A percentile compares a stretch with the other conserved stretches of the same genome.
Conservation (phyloP, 2,113 vertebrate genomes). For the Corydoras sp. region DNA sequence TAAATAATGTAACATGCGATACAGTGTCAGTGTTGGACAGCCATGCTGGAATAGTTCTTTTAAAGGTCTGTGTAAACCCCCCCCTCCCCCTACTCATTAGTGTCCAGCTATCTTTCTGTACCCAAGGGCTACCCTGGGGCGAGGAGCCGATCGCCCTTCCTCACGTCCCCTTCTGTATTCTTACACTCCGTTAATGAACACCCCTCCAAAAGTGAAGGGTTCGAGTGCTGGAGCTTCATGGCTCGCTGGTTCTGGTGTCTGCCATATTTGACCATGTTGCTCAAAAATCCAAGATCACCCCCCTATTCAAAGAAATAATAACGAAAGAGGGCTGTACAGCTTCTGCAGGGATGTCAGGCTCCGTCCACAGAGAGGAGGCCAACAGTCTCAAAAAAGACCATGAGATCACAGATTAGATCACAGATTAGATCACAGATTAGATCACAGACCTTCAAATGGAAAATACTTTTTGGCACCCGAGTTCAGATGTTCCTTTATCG, state of each 20-base stretch:
- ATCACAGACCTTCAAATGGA: no score
- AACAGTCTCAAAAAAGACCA: no score
- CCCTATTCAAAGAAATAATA: background rate
- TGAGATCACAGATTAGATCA: no score
- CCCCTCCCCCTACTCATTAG: slow-evolving; percentile 36
- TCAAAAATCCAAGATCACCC: background rate
- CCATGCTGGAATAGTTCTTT: slow-evolving; percentile 23
- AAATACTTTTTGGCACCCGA: no score
- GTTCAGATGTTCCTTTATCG: no score
- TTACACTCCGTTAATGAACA: slow-evolving; percentile 39
- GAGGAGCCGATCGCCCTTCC: slow-evolving; percentile 34
- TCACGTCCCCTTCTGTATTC: slow-evolving; percentile 19
- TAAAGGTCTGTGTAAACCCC: background rate
- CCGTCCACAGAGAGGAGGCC: no score
- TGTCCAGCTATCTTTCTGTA: slow-evolving; percentile 36
- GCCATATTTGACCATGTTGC: background rate
- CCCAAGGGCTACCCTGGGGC: slow-evolving; percentile 30
- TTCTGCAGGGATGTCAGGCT: background rate
- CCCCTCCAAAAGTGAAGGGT: slow-evolving; percentile 20
- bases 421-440: no score
- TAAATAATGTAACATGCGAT: slow-evolving; percentile 2
- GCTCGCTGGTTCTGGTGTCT: slow-evolving; percentile 2
- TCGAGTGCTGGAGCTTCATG: slow-evolving; percentile 2
- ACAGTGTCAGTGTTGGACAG: slow-evolving; percentile 45
- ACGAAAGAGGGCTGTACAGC: background rate